These are phyloP conservation scores for Scatophagus argus DNA, from an alignment of 2,113 vertebrate genomes.

Conservation along the genomic window DNA sequence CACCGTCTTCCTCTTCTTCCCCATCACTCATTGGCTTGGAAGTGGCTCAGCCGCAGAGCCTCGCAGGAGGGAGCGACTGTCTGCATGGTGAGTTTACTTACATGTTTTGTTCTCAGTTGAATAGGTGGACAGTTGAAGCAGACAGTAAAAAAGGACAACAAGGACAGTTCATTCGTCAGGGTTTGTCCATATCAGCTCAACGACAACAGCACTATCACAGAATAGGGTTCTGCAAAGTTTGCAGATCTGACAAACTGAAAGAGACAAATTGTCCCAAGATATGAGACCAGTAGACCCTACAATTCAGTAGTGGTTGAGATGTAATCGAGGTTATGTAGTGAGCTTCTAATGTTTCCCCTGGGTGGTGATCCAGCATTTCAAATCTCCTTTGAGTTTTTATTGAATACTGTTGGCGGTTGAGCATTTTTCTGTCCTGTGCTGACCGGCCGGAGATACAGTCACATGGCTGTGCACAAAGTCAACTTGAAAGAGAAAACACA, in stretches of 20 bases:
- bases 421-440: conserved; percentile 47
- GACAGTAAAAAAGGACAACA: conserved; percentile 1
- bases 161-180: conserved; percentile 29
- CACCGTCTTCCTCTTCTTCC: conserved; percentile 79
- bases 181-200: conserved; percentile 43
- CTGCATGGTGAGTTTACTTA: conserved; percentile 81
- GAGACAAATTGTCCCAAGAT: conserved; percentile 59
- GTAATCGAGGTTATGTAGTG: conserved; percentile 56
- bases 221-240: conserved; percentile 32
- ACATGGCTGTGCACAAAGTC: conserved; percentile 55
- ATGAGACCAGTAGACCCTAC: conserved; percentile 29
- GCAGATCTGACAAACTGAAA: conserved; percentile 37
- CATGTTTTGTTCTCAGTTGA: conserved; percentile 12
- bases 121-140: background rate
- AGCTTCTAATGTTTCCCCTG: conserved; percentile 29
- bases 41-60: conserved; percentile 79
- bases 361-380: conserved; percentile 59
- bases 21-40: conserved; percentile 83
- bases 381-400: conserved; percentile 29
- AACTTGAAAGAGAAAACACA: conserved; percentile 32
- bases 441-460: conserved; percentile 49
- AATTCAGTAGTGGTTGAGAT: conserved; percentile 44
- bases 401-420: conserved; percentile 46
- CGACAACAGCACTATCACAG: conserved; percentile 24
- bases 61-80: conserved; percentile 76